Base-by-base conservation (phyloP, 1,140 invertebrate genomes). In the Pogonomyrmex californicus region DNA sequence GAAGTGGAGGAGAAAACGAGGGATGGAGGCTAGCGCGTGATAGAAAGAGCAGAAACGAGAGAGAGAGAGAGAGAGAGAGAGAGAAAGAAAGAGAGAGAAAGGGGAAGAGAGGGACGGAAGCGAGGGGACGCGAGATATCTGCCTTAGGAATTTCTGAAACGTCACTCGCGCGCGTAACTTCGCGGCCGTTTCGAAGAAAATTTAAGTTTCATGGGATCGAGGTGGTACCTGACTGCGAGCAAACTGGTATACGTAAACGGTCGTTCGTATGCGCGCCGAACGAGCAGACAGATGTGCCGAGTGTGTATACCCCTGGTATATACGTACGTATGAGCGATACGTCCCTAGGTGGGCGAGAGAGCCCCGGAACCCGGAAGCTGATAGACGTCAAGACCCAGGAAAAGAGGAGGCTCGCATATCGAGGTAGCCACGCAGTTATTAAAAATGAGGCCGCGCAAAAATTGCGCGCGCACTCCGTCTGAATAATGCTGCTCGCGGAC, bases 81-180 rank as follows among this genome's bases (percentile, higher is more conserved):
- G 54, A 36, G 23, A 70, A 49, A 7, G 10, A 30, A 5, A 47
- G 33, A 17, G 36, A 30, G 38, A 56, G 73, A 73, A 60, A 83
- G 85, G 85, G 90, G 66, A 87, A 92, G 86, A 87, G 75, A 66
- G 41, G 41, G 49, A 9, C n/a, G 62, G 23, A 79, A 7, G 36
- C 10, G 33, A 65, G 75, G 77, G 63, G 82, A 77, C 86, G 88
- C 75, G 89, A 92, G 87, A 88, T 90, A 90, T 92, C 90, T 77
- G 76, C 88, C 81, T 93, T 91, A 92, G 89, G 88, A 93, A 94
- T 94, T 93, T 93, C 92, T 91, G 89, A 93, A 93, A 85, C 92
- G 91, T 93, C 91, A 90, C 91, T 93, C 89, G 90, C 89, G 87
- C 87, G 89, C 92, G 89, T 91, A 93, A 92, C 91, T 90, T 88